Base-by-base conservation (phyloP, 2,113 vertebrate genomes). In the Hyperopisus bebe region DNA sequence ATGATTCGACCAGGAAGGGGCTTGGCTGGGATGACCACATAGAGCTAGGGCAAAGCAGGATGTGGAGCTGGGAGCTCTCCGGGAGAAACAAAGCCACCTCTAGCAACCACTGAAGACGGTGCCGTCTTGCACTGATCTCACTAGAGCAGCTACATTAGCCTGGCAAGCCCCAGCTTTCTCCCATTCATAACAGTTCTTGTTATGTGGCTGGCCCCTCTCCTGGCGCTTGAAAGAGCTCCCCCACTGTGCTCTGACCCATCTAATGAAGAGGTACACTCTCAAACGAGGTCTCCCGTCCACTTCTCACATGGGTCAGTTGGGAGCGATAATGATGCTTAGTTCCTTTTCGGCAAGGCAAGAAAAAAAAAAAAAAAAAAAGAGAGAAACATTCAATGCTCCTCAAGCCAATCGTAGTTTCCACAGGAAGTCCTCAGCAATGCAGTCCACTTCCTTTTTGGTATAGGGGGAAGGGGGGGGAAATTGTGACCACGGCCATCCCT, bases 401-500 rank as follows among this genome's bases (percentile, higher is more conserved):
- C 55, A 62, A 17, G 58, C 89, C 92, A 91, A 88, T 90, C 92
- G 92, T 92, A 90, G 89, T 91, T 96, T 96, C 94, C 93, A 95
- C 95, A 97, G 95, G 95, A 97, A 96, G 93, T 90, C 92, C 93
- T 94, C 95, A 95, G 87, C 89, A 58, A 89, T 89, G 88, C 90
- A 92, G 94, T 92, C 92, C 91, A 94, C 94, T 96, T 96, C 94
- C 95, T 96, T 92, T 95, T 92, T 95, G 55, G 91, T 89, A 24
- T 55, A 1, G 48, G 48, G 48, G 48, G 47, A 3, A 11, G 50
- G 92, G 92, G 94, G n/a, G 70, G 13, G 31, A 1, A 1, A 1
- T 15, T 70, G 27, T 31, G 66, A 31, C 9, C 27, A 70, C 10
- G 13, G 66, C 66, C 70, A 77, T 17, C 70, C 15, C 11, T 17